Evolutionary conservation across 2,888 invertebrate species (phyloP).

Genomic region (Orgyia antiqua): DNA sequence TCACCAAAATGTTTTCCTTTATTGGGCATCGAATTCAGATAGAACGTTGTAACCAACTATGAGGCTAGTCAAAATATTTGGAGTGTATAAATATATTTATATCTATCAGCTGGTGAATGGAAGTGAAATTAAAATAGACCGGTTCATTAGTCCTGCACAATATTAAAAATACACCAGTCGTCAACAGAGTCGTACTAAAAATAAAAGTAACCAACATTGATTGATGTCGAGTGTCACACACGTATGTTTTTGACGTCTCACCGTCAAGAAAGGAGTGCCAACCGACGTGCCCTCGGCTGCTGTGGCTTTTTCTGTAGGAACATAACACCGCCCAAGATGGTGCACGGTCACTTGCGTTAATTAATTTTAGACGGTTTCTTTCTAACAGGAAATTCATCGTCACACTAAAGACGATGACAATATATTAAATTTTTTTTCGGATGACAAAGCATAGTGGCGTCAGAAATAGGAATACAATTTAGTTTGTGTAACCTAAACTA

Average conservation of each 20-base stretch:
- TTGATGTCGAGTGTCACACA: constrained; percentile 64
- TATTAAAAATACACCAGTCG: constrained; percentile 37
- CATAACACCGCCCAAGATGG: constrained; percentile 30
- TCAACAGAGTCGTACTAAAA: constrained; percentile 47
- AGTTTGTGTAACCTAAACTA: constrained; percentile 36
- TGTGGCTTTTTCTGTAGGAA: constrained; percentile 51
- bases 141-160: constrained; percentile 25
- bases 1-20: too few species aligned
- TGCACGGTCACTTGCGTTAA: constrained; percentile 46
- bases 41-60: too few species aligned
- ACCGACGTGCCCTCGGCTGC: constrained; percentile 40
- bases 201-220: constrained; percentile 63
- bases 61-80: too few species aligned
- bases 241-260: constrained; percentile 63
- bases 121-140: constrained; percentile 17
- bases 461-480: constrained; percentile 36
- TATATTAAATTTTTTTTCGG: constrained; percentile 28
- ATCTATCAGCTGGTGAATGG: constrained; percentile 7
- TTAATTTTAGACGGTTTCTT: constrained; percentile 46
- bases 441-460: constrained; percentile 22
- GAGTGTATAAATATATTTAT: too few species aligned
- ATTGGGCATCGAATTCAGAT: too few species aligned
- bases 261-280: constrained; percentile 61
- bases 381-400: constrained; percentile 47
- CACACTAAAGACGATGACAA: constrained; percentile 33